phyloP scores from a whole-genome alignment of 2,797 vertebrate genomes.

The Bufotes viridis region DNA sequence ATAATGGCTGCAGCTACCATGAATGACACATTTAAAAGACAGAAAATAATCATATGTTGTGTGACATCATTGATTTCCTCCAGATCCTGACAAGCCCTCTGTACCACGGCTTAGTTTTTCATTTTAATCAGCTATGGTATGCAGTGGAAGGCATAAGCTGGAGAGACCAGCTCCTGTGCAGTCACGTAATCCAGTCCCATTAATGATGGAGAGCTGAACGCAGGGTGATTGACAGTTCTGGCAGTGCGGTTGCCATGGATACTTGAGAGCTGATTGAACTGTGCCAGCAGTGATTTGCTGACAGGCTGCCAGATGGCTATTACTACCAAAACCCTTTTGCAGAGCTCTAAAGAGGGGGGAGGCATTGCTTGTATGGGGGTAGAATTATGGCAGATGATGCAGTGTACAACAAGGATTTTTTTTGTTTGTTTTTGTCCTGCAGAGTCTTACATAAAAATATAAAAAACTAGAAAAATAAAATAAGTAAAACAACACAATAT shows the following conservation, averaged over 20 bases:
- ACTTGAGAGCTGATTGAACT: slow-evolving; percentile 32
- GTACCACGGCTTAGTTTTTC: background rate
- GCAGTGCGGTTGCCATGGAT: slow-evolving; percentile 34
- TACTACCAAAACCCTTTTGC: background rate
- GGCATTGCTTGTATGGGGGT: background rate
- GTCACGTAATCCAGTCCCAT: background rate
- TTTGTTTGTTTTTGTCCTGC: background rate
- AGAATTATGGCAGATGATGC: background rate
- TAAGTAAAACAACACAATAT: background rate
- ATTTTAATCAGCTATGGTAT: background rate
- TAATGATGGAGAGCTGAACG: slow-evolving; percentile 5
- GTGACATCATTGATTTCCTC: background rate
- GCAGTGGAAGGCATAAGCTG: background rate
- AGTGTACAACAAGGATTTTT: background rate
- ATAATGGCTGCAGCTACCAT: background rate
- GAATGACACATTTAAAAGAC: background rate
- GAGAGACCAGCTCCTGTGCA: background rate
- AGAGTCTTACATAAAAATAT: background rate
- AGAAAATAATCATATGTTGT: background rate
- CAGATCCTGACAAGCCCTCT: background rate
- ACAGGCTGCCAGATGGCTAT: slow-evolving; percentile 42
- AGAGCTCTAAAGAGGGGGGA: background rate
- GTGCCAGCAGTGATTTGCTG: slow-evolving; percentile 21
- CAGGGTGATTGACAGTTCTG: slow-evolving; percentile 28
- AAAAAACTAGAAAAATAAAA: background rate